These are phyloP conservation scores for Dyspetes luteomarginatus DNA, from an alignment of 2,888 invertebrate genomes.

Conservation along the genomic window DNA sequence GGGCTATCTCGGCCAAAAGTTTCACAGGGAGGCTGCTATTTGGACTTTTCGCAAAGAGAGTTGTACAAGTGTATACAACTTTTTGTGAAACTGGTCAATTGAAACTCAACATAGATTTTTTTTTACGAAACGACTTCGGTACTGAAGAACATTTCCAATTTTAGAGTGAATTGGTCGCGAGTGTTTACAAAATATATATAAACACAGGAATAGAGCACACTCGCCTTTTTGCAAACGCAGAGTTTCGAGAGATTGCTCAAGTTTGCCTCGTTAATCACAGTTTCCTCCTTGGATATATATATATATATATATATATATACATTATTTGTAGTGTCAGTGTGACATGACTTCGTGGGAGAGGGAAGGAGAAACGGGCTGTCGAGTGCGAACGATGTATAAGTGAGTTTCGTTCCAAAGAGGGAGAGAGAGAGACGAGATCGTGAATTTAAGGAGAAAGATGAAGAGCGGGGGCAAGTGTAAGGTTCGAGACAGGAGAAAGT, in stretches of 20 bases:
- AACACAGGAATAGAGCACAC: conserved; percentile 38
- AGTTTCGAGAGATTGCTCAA: conserved; percentile 62
- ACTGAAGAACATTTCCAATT: conserved; percentile 46
- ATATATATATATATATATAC: not conserved
- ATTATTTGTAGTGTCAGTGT: conserved; percentile 54
- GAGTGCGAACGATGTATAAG: conserved; percentile 44
- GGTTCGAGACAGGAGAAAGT: conserved; percentile 3
- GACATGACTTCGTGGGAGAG: conserved; percentile 28
- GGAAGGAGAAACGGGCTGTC: conserved; percentile 22
- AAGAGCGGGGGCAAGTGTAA: conserved; percentile 13
- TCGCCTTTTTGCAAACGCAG: conserved; percentile 49
- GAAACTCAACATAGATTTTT: not conserved
- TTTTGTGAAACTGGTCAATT: not conserved
- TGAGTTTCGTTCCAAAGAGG: not conserved
- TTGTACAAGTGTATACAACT: not conserved
- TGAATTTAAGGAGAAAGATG: not conserved
- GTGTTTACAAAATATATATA: conserved; percentile 1
- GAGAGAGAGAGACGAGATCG: not conserved
- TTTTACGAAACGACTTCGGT: not conserved
- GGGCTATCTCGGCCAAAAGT: not conserved
- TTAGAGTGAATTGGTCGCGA: conserved; percentile 14
- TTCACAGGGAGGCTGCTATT: not conserved
- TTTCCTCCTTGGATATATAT: conserved; percentile 20
- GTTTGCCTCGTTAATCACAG: conserved; percentile 66
- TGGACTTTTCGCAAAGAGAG: conserved; percentile 1